Evolutionary conservation across 2,113 vertebrate species (phyloP).

Genomic region (Apaloderma vittatum): DNA sequence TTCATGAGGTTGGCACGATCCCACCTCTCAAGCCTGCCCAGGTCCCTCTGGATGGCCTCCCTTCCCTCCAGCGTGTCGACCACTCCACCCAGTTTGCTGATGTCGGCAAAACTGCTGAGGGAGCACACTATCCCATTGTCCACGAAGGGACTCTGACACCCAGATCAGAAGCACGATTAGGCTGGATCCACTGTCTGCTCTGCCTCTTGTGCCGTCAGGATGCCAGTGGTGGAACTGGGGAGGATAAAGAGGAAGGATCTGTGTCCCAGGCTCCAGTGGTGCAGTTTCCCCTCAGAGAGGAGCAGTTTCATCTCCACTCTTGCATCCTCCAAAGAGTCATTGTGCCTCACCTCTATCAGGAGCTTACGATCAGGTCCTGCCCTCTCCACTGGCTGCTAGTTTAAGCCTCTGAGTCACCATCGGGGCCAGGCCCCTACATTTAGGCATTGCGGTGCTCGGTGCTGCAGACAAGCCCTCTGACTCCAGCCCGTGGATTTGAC

Average conservation of each 20-base stretch:
- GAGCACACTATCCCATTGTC: not conserved
- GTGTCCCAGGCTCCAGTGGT: not conserved
- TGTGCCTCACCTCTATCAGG: conserved; percentile 12
- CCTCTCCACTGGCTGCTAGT: not conserved
- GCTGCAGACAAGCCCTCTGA: not conserved
- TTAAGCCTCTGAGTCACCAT: conserved; percentile 33
- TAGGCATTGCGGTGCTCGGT: not conserved
- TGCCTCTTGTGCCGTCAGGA: not conserved
- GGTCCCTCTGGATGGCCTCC: too few species aligned
- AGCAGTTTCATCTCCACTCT: not conserved
- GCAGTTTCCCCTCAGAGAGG: not conserved
- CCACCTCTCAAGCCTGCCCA: too few species aligned
- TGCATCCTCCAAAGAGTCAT: not conserved
- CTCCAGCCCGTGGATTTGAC: not conserved
- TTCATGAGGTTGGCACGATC: too few species aligned
- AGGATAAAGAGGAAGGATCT: not conserved
- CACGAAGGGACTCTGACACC: not conserved
- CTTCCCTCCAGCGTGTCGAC: too few species aligned
- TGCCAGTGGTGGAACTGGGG: not conserved
- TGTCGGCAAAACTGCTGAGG: too few species aligned
- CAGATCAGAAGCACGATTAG: not conserved
- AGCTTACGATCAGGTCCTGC: not conserved
- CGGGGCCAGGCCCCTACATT: not conserved
- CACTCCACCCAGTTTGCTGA: too few species aligned
- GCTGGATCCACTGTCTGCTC: not conserved